Evolutionary conservation across 2,888 invertebrate genomes (phyloP), one percentile per base, ranked within the genome.

Genomic region (Eupithecia centaureata): DNA sequence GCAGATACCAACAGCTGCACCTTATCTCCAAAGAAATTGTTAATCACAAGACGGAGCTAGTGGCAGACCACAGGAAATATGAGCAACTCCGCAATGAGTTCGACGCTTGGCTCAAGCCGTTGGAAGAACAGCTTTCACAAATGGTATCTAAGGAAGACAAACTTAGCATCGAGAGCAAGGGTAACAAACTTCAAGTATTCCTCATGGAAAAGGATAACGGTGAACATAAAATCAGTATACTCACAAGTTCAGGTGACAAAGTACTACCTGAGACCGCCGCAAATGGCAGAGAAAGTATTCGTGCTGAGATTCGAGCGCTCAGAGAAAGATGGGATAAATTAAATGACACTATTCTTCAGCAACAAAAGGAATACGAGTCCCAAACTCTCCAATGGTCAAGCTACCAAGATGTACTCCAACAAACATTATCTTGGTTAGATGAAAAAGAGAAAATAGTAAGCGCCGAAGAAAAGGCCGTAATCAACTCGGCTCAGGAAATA

Each of bases 191-290:
- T 18, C 96, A 96, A 88, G 94, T 96, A 1, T 91, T 97, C 62
- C 84, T 96, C 60, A 94, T 96, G 12, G 98, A 98, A 82, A 95
- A 95, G 75, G 98, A 98, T 76, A 96, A 97, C 82, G 97, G 97
- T 1, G 96, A 97, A 77, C 95, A 96, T 78, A 95, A 97, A 77
- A 94, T 99, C 35, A 94, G 95, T 63, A 95, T 95, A 47, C 88
- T 98, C 22, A 96, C 96, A 15, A 94, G 95, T 3, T 94, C 96
- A 0, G 98, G 98, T 2, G 99, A 99, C 82, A 96, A 96, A 84
- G 95, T 99, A n/a, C 94, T 98, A 71, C 97, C 98, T 0, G 98
- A 98, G 86, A 99, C 98, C 2, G 97, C 98, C 12, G 96, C 98
- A 0, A 96, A 96, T 77, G 99, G 99, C 0, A 95, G 99, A 71